Evolutionary conservation across 2,888 invertebrate species (phyloP).

Genomic region (Platerodrilus igneus): DNA sequence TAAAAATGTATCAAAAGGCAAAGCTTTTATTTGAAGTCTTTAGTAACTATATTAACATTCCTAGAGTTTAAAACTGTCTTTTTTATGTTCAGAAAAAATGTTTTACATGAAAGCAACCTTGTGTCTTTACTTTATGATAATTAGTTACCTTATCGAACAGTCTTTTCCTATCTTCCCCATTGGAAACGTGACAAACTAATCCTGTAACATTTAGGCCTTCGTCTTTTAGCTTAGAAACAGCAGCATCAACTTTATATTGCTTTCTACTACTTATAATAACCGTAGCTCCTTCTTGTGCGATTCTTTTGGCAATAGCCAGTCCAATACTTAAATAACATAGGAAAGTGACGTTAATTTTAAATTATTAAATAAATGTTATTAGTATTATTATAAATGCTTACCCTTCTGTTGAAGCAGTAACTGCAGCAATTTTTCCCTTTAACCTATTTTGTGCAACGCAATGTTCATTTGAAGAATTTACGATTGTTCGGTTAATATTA

Average conservation of each 20-base stretch:
- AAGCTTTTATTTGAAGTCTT: too few species aligned
- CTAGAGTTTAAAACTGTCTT: too few species aligned
- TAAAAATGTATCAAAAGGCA: too few species aligned
- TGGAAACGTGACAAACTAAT: constrained; percentile 84
- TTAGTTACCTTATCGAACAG: constrained; percentile 65
- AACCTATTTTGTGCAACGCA: constrained; percentile 46
- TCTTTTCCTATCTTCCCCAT: constrained; percentile 69
- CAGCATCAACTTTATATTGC: constrained; percentile 75
- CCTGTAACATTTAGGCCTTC: constrained; percentile 73
- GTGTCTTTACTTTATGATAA: too few species aligned
- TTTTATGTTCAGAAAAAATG: too few species aligned
- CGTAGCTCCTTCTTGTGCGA: constrained; percentile 86
- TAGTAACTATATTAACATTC: too few species aligned
- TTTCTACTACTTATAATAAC: constrained; percentile 91
- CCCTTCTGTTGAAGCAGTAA: constrained; percentile 87
- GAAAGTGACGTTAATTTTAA: too few species aligned
- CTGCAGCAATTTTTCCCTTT: constrained; percentile 76
- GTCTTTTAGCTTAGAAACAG: constrained; percentile 65
- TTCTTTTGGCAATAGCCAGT: constrained; percentile 79
- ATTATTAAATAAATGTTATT: too few species aligned
- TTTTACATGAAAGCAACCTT: too few species aligned
- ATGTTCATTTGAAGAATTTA: too few species aligned
- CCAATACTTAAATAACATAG: too few species aligned
- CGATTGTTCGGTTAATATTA: too few species aligned
- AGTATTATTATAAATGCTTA: constrained; percentile 48